Evolutionary conservation across 2,888 invertebrate species (phyloP).

Genomic region (Unio pictorum): DNA sequence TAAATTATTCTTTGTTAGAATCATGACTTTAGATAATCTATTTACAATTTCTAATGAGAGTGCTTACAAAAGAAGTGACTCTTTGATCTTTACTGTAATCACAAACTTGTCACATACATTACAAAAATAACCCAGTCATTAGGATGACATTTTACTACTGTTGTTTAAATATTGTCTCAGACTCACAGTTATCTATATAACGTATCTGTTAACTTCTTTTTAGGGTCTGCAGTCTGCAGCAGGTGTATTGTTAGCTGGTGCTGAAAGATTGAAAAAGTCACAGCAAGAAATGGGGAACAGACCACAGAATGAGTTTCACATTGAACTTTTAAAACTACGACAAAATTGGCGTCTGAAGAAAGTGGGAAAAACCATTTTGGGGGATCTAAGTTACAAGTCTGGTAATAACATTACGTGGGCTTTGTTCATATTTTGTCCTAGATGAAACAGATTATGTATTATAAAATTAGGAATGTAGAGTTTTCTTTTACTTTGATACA

Average conservation of each 20-base stretch:
- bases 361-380: slow-evolving; percentile 94
- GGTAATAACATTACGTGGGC: slow-evolving; percentile 66
- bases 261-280: slow-evolving; percentile 86
- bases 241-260: slow-evolving; percentile 86
- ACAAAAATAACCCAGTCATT: too few species aligned
- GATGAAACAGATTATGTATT: background rate
- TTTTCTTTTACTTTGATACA: background rate
- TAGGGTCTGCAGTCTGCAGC: slow-evolving; percentile 88
- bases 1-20: too few species aligned
- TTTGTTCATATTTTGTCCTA: background rate
- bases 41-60: too few species aligned
- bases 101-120: too few species aligned
- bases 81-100: too few species aligned
- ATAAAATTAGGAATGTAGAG: background rate
- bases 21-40: too few species aligned
- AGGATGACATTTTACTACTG: too few species aligned
- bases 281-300: slow-evolving; percentile 80
- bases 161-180: too few species aligned
- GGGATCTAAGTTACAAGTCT: slow-evolving; percentile 95
- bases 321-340: slow-evolving; percentile 87
- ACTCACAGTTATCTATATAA: too few species aligned
- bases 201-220: slow-evolving; percentile 3
- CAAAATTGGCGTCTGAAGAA: slow-evolving; percentile 98
- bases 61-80: too few species aligned
- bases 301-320: slow-evolving; percentile 88